Base-by-base conservation (phyloP, 1,140 invertebrate species). In the Dysdera silvatica region DNA sequence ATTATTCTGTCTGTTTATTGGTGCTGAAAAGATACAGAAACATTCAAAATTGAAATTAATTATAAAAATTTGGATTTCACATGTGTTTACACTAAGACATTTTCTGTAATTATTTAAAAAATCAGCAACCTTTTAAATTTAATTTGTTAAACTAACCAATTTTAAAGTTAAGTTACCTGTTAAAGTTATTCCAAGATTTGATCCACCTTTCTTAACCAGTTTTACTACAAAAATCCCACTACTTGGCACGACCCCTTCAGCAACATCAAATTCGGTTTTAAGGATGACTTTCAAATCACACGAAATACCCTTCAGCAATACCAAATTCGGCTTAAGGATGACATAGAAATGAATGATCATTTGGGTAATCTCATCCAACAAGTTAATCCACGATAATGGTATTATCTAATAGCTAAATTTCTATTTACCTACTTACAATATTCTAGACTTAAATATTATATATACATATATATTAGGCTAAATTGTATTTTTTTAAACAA, bases 151-250 rank as follows among this genome's bases (percentile, higher is more conserved):
- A n/a, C n/a, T n/a, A 35, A 61, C 49, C 10, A 49, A 40, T 28
- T 2, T 16, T 37, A 72, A 68, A n/a, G 41, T 2, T 37, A 14
- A 40, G n/a, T 77, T 77, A 87, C 87, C 83, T 74, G 85, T 90
- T 4, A 95, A 87, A 6, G 89, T 92, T 7, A 96, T 83, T 3
- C 92, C 92, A 14, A 95, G 78, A 28, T 88, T 89, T 16, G 80
- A 62, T n/a, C n/a, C n/a, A 81, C 84, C 20, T 29, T 84, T 83
- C 71, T 90, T 88, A 0, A 88, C 84, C 12, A 97, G 77, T 75
- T 93, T 90, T 0, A 96, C 90, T 59, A 87, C 87, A 72, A 94
- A 95, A 0, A 89, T 84, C 7, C 92, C 92, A 69, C 87, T 89
- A 12, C 87, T 86, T 2, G 91, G 89, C 53, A 94, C 87, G 20